Evolutionary conservation across 2,113 vertebrate species (phyloP), one percentile per base, ranked within the genome.

Genomic region (Colius striatus): DNA sequence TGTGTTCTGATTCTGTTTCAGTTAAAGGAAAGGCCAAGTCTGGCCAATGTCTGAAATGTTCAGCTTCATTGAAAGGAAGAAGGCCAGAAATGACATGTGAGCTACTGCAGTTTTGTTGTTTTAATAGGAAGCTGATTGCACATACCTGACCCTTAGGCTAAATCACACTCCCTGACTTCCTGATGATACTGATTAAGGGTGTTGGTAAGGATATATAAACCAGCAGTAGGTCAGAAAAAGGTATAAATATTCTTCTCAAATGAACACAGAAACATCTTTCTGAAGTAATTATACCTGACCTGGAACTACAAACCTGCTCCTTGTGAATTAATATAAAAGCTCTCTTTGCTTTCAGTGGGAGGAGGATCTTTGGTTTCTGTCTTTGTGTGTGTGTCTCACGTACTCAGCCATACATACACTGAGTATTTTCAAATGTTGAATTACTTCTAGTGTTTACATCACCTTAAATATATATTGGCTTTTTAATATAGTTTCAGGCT

Each of bases 391-490:
- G 78, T 29, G 30, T 34, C n/a, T 54, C 13, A 3, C 2, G 29
- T 20, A 41, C 54, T 72, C 58, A 11, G 13, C 32, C 71, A 16
- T 20, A 14, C 23, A 5, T 8, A n/a, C 11, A 0, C 60, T 3
- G 3, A 16, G 75, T 63, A 7, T 60, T 80, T 61, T 62, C n/a
- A 84, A 38, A 36, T 43, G 17, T 3, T 61, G 73, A 78, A n/a
- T 77, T 67, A 16, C 61, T 81, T 53, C 36, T 29, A 32, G 77
- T 1, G 0, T 71, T 93, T 48, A 38, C 67, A 79, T 9, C 9
- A 60, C 78, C 66, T 85, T 91, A 78, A 92, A 81, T 57, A 84
- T 13, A 38, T 61, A 86, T 68, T 91, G 76, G 79, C 85, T 93
- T 94, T 88, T 93, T 66, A 48, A 75, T 70, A 26, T 0, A 13